Evolutionary conservation across 2,113 vertebrate species (phyloP).

Genomic region (Gymnorhina tibicen): DNA sequence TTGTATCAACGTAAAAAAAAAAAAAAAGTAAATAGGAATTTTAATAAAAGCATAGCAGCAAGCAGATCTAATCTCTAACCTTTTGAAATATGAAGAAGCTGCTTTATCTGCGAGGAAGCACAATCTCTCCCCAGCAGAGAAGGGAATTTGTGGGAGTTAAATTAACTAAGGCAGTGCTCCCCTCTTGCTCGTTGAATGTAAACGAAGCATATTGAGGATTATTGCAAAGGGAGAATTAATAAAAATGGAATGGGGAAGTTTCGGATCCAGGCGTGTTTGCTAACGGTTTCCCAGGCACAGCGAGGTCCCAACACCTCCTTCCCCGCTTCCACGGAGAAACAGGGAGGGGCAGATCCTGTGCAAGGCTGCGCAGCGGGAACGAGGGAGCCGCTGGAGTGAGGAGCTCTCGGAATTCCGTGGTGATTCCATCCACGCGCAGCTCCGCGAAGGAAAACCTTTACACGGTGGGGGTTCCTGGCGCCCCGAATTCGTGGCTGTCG

Average conservation of each 20-base stretch:
- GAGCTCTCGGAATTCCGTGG: background rate
- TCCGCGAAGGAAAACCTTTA: background rate
- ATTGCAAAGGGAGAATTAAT: slow-evolving; percentile 35
- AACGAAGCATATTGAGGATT: slow-evolving; percentile 19
- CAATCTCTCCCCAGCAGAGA: slow-evolving; percentile 30
- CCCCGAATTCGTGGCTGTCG: background rate
- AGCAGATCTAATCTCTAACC: slow-evolving; percentile 57
- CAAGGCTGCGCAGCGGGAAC: background rate
- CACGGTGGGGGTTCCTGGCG: background rate
- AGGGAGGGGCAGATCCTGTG: background rate
- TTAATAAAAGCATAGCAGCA: slow-evolving; percentile 49
- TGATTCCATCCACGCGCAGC: background rate
- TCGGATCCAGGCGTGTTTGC: background rate
- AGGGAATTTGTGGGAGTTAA: slow-evolving; percentile 53
- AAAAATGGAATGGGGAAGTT: background rate
- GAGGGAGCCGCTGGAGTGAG: background rate
- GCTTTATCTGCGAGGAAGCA: slow-evolving; percentile 16
- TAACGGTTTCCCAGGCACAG: background rate
- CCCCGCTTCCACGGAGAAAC: background rate
- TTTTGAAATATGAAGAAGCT: slow-evolving; percentile 51
- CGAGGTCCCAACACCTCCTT: background rate
- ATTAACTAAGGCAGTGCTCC: slow-evolving; percentile 22
- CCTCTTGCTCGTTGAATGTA: slow-evolving; percentile 7
- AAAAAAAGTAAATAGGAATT: slow-evolving; percentile 20
- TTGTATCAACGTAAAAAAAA: background rate